Evolutionary conservation across 2,113 vertebrate genomes (phyloP).

Genomic region (Anguilla rostrata): DNA sequence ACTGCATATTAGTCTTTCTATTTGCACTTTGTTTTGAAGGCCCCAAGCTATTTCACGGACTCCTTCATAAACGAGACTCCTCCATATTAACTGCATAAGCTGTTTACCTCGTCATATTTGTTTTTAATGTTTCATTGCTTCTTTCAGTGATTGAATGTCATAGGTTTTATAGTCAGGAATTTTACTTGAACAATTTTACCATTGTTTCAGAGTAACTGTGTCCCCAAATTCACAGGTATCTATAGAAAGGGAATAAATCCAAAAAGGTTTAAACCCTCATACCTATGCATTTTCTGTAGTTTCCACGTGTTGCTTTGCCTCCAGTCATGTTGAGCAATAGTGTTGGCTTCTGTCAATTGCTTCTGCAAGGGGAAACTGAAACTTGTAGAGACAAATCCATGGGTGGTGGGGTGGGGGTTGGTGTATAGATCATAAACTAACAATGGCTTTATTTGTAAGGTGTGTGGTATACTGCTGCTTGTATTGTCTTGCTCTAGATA

Average conservation of each 20-base stretch:
- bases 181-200: no score
- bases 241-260: neutral
- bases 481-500: neutral
- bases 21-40: neutral
- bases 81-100: no score
- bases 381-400: slow-evolving; percentile 17
- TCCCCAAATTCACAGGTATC: neutral
- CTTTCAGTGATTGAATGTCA: no score
- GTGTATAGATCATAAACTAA: neutral
- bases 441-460: slow-evolving; percentile 1
- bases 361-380: neutral
- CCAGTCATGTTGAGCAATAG: slow-evolving; percentile 15
- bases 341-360: neutral
- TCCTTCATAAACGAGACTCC: no score
- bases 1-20: neutral
- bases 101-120: neutral
- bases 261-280: neutral
- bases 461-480: slow-evolving; percentile 13
- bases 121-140: neutral
- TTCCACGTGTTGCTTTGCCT: neutral
- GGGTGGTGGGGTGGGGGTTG: neutral
- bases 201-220: neutral
- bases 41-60: neutral
- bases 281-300: neutral
- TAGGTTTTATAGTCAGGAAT: no score